A percentile compares a stretch with the other conserved stretches of the same genome.
Evolutionary conservation across 2,888 invertebrate species (phyloP).

Genomic region (Bhutanitis thaidina): DNA sequence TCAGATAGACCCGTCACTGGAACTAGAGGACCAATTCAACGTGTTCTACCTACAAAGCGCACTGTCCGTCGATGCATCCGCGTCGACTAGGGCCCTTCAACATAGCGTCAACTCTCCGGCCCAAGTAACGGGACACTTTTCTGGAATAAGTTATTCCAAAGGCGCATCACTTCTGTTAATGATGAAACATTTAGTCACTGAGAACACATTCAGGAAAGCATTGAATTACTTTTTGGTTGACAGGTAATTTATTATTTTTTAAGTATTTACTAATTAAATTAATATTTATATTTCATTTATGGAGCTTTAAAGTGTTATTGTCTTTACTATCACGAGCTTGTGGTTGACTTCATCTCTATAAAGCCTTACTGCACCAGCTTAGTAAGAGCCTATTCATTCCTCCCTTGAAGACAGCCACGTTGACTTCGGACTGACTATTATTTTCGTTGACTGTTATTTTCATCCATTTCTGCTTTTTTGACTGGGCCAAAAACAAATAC

Average conservation of each 20-base stretch:
- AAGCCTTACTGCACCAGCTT: too few relatives aligned
- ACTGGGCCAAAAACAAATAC: too few relatives aligned
- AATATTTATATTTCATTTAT: not conserved
- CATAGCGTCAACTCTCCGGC: slow-evolving; percentile 79
- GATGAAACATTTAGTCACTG: slow-evolving; percentile 81
- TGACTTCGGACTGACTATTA: too few relatives aligned
- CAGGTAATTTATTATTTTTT: slow-evolving; percentile 25
- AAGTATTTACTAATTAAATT: too few relatives aligned
- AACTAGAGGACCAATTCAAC: slow-evolving; percentile 85
- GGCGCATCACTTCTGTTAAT: slow-evolving; percentile 83
- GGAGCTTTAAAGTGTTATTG: too few relatives aligned
- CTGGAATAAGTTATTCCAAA: slow-evolving; percentile 85
- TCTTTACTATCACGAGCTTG: too few relatives aligned
- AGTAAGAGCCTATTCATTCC: too few relatives aligned
- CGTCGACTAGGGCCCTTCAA: slow-evolving; percentile 78
- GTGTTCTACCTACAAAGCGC: slow-evolving; percentile 84
- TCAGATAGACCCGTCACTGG: slow-evolving; percentile 62
- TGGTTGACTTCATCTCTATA: too few relatives aligned
- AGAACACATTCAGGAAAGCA: slow-evolving; percentile 74
- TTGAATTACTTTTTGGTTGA: slow-evolving; percentile 46
- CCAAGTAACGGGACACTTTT: slow-evolving; percentile 83
- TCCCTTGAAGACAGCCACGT: too few relatives aligned
- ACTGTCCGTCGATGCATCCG: slow-evolving; percentile 58
- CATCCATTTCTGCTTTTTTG: too few relatives aligned
- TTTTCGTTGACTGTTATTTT: too few relatives aligned